A percentile compares a stretch with the other conserved stretches of the same genome.
Conservation (phyloP, 2,888 invertebrate species). For the Psococerastis gibbosa region DNA sequence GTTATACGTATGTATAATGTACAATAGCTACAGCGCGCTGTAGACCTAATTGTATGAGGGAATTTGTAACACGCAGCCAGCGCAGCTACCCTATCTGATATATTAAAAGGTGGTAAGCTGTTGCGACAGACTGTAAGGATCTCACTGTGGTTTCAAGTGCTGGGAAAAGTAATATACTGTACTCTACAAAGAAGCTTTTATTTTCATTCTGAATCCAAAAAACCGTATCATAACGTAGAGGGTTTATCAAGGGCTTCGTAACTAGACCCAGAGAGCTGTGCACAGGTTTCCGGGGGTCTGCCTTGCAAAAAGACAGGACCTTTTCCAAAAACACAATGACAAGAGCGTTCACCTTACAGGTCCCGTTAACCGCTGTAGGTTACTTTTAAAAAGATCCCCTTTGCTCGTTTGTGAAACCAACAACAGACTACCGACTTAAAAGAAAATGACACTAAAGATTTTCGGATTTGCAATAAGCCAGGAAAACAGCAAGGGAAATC, state of each 20-base stretch:
- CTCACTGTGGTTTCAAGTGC: too few relatives aligned
- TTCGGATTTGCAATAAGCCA: slow-evolving; percentile 11
- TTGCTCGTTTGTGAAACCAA: neutral
- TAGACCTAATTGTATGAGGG: too few relatives aligned
- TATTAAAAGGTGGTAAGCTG: too few relatives aligned
- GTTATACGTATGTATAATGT: too few relatives aligned
- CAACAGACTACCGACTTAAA: neutral
- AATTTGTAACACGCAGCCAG: too few relatives aligned
- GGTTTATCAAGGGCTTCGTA: slow-evolving; percentile 9
- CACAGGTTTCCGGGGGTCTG: slow-evolving; percentile 1
- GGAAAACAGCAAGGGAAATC: slow-evolving; percentile 9
- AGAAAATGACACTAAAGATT: slow-evolving; percentile 6
- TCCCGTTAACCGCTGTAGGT: neutral
- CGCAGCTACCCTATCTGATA: too few relatives aligned
- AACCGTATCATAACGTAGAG: slow-evolving; percentile 10
- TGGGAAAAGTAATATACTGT: slow-evolving; percentile 4
- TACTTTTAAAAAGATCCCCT: neutral
- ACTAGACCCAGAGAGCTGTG: slow-evolving; percentile 9
- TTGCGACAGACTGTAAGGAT: too few relatives aligned
- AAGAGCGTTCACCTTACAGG: neutral
- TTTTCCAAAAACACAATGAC: neutral
- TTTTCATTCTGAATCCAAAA: slow-evolving; percentile 6
- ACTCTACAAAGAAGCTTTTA: slow-evolving; percentile 3
- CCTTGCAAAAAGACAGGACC: neutral
- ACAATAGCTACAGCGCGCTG: too few relatives aligned